Evolutionary conservation across 2,113 vertebrate species (phyloP), one percentile per base, ranked within the genome.

Genomic region (Anthoscopus minutus): DNA sequence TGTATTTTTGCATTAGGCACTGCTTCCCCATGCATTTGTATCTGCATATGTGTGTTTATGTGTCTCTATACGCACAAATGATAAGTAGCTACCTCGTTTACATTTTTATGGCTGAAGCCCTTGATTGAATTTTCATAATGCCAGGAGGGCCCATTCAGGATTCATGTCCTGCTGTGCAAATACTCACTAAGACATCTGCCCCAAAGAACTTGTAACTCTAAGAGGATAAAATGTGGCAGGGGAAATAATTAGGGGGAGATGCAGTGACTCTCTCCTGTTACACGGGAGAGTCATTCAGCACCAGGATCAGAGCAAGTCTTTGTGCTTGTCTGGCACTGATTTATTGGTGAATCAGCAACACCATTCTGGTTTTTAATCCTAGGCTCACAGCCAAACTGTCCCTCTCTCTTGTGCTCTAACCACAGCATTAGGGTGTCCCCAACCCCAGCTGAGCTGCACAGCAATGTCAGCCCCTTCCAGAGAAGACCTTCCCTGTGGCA

Each of bases 111-210:
- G 51, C 47, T 86, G 67, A 80, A 90, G 71, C 42, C 76, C 74
- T 92, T 86, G 83, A 88, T 25, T 83, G 90, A 87, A 93, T 95
- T 96, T 94, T 86, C 95, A 95, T 93, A 96, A 88, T 95, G 82
- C 88, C 74, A 58, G 66, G 45, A 92, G 87, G 74, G 45, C 30
- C 81, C 85, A 65, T 92, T 94, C 0, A 1, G 54, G 88, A 90
- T 92, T 88, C 90, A 47, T 85, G 67, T 86, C 95, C 74, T 93
- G 66, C 88, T 88, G 91, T 60, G 86, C 67, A 84, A 94, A 90
- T 42, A 42, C 62, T 72, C 37, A 6, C 54, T 62, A 23, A 92
- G 92, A 81, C 69, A 88, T 90, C 91, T 94, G 74, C 76, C 92
- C 85, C 71, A 54, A 82, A 93, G 90, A 93, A 64, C 71, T 81